These are phyloP conservation scores for Poecilia picta DNA, from an alignment of 2,797 vertebrate species.

Conservation along the genomic window DNA sequence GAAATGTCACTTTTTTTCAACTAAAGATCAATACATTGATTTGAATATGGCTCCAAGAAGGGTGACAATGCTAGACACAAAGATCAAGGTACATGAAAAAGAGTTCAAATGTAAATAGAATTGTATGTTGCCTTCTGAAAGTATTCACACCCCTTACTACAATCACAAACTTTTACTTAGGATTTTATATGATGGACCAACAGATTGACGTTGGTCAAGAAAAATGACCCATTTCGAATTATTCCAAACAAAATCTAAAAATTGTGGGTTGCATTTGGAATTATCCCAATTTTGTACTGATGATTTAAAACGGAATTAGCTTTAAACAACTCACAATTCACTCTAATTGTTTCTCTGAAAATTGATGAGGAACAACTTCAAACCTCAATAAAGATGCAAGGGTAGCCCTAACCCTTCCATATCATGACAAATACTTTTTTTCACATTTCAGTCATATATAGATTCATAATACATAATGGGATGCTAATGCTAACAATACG, in stretches of 20 bases:
- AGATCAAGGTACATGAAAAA: neutral
- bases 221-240: too few species aligned
- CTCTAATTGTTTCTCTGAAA: neutral
- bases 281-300: neutral
- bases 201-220: neutral
- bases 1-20: neutral
- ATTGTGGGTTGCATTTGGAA: neutral
- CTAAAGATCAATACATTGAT: neutral
- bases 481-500: too few species aligned
- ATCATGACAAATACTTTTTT: too few species aligned
- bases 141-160: neutral
- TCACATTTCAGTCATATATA: too few species aligned
- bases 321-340: neutral
- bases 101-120: neutral
- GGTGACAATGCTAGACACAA: neutral
- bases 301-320: neutral
- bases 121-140: neutral
- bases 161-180: neutral
- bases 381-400: too few species aligned
- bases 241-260: neutral
- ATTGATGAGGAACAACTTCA: neutral
- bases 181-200: neutral
- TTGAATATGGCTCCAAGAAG: neutral
- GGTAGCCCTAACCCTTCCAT: too few species aligned
- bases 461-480: too few species aligned